Conservation (phyloP, 2,113 vertebrate species). For the Tetraodon nigroviridis region DNA sequence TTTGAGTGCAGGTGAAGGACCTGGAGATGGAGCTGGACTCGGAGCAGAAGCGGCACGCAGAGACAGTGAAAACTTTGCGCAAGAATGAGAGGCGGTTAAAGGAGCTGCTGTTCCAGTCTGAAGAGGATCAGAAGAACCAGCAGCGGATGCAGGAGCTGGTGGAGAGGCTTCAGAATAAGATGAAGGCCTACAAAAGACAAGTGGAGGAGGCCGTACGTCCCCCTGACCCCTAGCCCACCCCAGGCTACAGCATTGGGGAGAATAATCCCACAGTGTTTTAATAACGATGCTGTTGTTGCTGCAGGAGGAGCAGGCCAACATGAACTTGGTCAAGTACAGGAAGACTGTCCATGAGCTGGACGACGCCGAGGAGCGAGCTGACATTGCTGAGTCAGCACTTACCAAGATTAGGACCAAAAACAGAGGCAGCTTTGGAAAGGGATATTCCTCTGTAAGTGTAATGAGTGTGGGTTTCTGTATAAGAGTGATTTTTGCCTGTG, state of each 20-base stretch:
- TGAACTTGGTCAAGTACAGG: constrained; percentile 78
- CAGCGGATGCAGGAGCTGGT: constrained; percentile 79
- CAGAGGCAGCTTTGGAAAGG: constrained; percentile 76
- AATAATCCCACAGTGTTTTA: background rate
- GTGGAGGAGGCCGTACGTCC: constrained; percentile 76
- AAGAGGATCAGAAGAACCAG: constrained; percentile 82
- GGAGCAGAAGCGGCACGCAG: constrained; percentile 73
- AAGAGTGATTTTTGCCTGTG: too few species aligned
- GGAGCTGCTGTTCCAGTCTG: constrained; percentile 79
- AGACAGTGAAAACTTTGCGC: constrained; percentile 76
- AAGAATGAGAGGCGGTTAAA: constrained; percentile 79
- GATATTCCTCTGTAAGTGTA: constrained; percentile 75
- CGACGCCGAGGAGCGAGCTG: constrained; percentile 77
- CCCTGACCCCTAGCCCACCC: too few species aligned
- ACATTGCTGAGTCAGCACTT: constrained; percentile 76
- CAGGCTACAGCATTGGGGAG: too few species aligned
- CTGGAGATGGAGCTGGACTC: constrained; percentile 76
- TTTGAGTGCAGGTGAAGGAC: constrained; percentile 71
- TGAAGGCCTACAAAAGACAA: constrained; percentile 82
- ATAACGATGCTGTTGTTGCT: background rate
- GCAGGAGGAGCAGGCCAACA: constrained; percentile 79
- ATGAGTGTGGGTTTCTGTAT: too few species aligned
- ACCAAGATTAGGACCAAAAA: constrained; percentile 78
- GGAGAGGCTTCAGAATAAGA: constrained; percentile 79
- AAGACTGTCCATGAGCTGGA: constrained; percentile 80